Evolutionary conservation across 30 jellyfish, hydroid and myxozoan species (phyloP).

Genomic region (Clytia hemisphaerica): DNA sequence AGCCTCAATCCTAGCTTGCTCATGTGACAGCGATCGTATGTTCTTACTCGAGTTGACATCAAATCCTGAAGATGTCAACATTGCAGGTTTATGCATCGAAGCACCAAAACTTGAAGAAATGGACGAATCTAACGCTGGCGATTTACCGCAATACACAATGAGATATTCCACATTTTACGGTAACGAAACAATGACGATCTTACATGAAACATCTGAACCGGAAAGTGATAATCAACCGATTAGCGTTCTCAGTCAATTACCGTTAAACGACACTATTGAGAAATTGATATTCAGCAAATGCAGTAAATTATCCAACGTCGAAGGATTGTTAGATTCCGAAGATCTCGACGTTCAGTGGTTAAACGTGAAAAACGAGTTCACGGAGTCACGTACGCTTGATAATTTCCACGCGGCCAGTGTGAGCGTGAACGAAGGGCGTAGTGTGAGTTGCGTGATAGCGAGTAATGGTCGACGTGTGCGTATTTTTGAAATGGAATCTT

Average conservation of each 20-base stretch:
- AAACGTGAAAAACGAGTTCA: not conserved
- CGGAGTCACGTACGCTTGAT: slow-evolving; percentile 28
- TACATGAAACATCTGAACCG: slow-evolving; percentile 17
- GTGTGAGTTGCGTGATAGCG: slow-evolving; percentile 16
- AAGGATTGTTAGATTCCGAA: slow-evolving; percentile 12
- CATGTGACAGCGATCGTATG: slow-evolving; percentile 29
- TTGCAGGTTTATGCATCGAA: not conserved
- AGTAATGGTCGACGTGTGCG: slow-evolving; percentile 30
- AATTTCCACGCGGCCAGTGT: slow-evolving; percentile 3
- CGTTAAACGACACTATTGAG: not conserved
- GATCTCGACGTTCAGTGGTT: not conserved
- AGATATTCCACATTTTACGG: slow-evolving; percentile 18
- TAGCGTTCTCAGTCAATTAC: slow-evolving; percentile 18
- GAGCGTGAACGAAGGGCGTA: slow-evolving; percentile 22
- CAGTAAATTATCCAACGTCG: too few relatives aligned
- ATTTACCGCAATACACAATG: not conserved
- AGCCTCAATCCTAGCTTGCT: not conserved
- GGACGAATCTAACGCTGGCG: not conserved
- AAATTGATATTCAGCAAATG: too few relatives aligned
- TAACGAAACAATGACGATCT: slow-evolving; percentile 1
- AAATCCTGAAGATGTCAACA: not conserved
- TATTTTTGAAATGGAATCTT: slow-evolving; percentile 22
- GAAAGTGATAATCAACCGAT: not conserved
- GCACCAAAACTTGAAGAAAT: not conserved
- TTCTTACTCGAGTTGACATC: slow-evolving; percentile 1